These are phyloP conservation scores for Pseudorasbora parva DNA, from an alignment of 2,113 vertebrate species.

Conservation along the genomic window DNA sequence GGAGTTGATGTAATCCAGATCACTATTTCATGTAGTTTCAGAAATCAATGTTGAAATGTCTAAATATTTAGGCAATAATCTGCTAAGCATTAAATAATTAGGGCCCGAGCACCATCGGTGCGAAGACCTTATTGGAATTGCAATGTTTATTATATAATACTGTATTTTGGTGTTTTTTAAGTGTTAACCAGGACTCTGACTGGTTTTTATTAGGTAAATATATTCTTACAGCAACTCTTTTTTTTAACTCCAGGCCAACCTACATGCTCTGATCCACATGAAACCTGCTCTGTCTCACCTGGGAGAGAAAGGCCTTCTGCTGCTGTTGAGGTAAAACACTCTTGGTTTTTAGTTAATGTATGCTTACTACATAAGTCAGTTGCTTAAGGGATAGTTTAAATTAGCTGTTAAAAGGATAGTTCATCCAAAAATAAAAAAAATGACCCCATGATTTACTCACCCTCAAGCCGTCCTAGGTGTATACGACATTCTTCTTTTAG, in stretches of 20 bases:
- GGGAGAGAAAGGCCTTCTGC: conserved; percentile 86
- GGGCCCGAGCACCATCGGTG: no score
- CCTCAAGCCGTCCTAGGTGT: no score
- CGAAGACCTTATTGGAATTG: no score
- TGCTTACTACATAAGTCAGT: neutral
- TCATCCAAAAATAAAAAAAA: no score
- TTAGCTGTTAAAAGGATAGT: no score
- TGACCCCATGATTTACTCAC: no score
- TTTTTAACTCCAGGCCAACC: conserved; percentile 78
- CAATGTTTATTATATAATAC: no score
- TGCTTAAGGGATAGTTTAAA: neutral
- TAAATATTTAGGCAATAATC: neutral
- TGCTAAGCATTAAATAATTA: neutral
- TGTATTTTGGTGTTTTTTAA: neutral
- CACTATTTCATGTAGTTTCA: neutral
- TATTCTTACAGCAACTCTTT: neutral
- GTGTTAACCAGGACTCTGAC: neutral
- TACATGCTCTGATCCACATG: conserved; percentile 88
- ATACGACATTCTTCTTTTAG: no score
- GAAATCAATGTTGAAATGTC: neutral
- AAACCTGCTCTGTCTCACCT: conserved; percentile 88
- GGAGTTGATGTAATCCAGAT: neutral
- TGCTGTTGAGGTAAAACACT: conserved; percentile 80
- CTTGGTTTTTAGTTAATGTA: neutral
- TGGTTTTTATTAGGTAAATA: neutral